A percentile compares a stretch with the other conserved stretches of the same genome.
These are phyloP conservation scores for Zaprionus ornatus DNA, from an alignment of 1,140 invertebrate species.

Conservation along the genomic window DNA sequence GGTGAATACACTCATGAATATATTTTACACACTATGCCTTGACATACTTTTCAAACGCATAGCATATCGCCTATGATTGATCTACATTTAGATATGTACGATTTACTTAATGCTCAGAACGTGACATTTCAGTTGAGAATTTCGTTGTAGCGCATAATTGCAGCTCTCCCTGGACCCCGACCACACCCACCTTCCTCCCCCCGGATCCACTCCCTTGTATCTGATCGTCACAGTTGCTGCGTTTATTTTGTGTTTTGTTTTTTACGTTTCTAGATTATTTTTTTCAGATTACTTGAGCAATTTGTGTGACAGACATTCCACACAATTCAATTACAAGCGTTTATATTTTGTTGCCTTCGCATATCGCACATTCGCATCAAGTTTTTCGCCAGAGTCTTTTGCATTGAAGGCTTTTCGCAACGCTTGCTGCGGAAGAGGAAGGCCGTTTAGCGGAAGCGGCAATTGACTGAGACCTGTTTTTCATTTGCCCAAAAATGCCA, in stretches of 20 bases:
- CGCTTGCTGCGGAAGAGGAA: slow-evolving; percentile 48
- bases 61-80: slow-evolving; percentile 48
- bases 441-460: slow-evolving; percentile 61
- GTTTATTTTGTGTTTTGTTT: slow-evolving; percentile 41
- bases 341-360: slow-evolving; percentile 33
- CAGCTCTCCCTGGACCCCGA: not conserved
- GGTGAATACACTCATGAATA: not conserved
- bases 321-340: slow-evolving; percentile 53
- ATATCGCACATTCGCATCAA: slow-evolving; percentile 51
- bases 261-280: slow-evolving; percentile 39
- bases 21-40: slow-evolving; percentile 34
- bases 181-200: not conserved
- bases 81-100: slow-evolving; percentile 5
- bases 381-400: slow-evolving; percentile 54
- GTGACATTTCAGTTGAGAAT: slow-evolving; percentile 68
- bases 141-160: slow-evolving; percentile 52
- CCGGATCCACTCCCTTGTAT: not conserved
- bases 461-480: slow-evolving; percentile 39
- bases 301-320: slow-evolving; percentile 43
- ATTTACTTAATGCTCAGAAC: slow-evolving; percentile 64
- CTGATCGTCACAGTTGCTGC: slow-evolving; percentile 40
- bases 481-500: slow-evolving; percentile 9
- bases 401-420: slow-evolving; percentile 58
- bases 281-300: slow-evolving; percentile 34
- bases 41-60: slow-evolving; percentile 53